Conservation (phyloP, 2,888 invertebrate genomes). For the Lycocerus yunnanus region DNA sequence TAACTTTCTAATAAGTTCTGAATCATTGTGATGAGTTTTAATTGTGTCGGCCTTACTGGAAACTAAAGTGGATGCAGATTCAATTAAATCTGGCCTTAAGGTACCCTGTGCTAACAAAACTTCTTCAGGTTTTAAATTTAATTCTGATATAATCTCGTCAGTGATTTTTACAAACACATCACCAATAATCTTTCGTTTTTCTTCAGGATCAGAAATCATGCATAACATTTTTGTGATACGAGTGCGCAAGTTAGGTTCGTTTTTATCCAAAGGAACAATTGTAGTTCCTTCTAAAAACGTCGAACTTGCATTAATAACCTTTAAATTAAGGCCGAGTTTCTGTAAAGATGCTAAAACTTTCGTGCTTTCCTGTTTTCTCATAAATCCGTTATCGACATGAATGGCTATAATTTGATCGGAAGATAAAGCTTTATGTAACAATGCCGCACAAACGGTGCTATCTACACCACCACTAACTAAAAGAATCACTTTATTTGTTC, state of each 20-base stretch:
- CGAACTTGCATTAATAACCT: slow-evolving; percentile 73
- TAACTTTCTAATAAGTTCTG: slow-evolving; percentile 81
- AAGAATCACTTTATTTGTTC: slow-evolving; percentile 87
- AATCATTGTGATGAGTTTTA: slow-evolving; percentile 99
- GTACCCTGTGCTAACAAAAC: slow-evolving; percentile 95
- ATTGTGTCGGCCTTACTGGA: slow-evolving; percentile 92
- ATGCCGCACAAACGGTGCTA: slow-evolving; percentile 98
- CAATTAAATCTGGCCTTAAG: slow-evolving; percentile 95
- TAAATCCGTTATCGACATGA: slow-evolving; percentile 98
- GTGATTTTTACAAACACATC: slow-evolving; percentile 97
- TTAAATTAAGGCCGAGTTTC: slow-evolving; percentile 77
- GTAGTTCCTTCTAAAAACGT: slow-evolving; percentile 83
- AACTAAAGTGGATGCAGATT: slow-evolving; percentile 86
- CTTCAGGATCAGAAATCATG: slow-evolving; percentile 89
- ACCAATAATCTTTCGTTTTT: slow-evolving; percentile 97
- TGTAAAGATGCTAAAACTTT: slow-evolving; percentile 84
- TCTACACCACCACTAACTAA: slow-evolving; percentile 98
- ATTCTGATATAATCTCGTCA: slow-evolving; percentile 84
- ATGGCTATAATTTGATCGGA: slow-evolving; percentile 93
- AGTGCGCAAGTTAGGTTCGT: slow-evolving; percentile 61
- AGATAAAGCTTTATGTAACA: slow-evolving; percentile 86
- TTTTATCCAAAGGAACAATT: slow-evolving; percentile 65
- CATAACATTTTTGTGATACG: slow-evolving; percentile 82
- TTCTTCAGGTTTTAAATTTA: slow-evolving; percentile 89
- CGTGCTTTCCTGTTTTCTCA: slow-evolving; percentile 93